phyloP scores from a whole-genome alignment of 2,797 vertebrate species.

The Rachycentron canadum region DNA sequence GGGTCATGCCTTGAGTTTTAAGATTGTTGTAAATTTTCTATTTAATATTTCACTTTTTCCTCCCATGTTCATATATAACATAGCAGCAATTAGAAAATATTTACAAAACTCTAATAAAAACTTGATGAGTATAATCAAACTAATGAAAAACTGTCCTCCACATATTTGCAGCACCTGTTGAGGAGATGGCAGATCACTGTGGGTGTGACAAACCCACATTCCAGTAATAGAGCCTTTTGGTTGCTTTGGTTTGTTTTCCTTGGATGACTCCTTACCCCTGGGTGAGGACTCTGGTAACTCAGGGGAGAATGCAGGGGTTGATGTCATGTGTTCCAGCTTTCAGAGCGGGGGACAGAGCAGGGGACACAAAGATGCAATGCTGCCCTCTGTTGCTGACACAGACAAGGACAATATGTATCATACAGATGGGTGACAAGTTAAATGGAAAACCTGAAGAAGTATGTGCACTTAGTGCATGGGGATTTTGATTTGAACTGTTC shows the following conservation, averaged over 20 bases:
- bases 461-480: too few species aligned
- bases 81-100: conserved; percentile 12
- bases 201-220: conserved; percentile 77
- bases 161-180: conserved; percentile 79
- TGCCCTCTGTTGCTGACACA: conserved; percentile 76
- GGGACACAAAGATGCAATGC: conserved; percentile 61
- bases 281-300: conserved; percentile 78
- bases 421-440: not conserved
- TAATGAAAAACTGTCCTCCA: conserved; percentile 41
- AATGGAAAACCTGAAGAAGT: too few species aligned
- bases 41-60: not conserved
- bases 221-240: conserved; percentile 79
- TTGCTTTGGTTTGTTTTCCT: conserved; percentile 81
- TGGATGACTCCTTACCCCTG: conserved; percentile 78
- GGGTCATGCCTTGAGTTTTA: conserved; percentile 12
- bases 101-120: not conserved
- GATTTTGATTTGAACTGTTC: too few species aligned
- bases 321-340: conserved; percentile 74
- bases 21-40: not conserved
- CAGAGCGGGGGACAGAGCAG: conserved; percentile 20
- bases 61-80: conserved; percentile 14
- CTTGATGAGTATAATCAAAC: conserved; percentile 30
- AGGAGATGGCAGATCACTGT: conserved; percentile 65
- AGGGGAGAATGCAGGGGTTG: conserved; percentile 68
- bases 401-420: not conserved